Evolutionary conservation across 2,113 vertebrate species (phyloP), one percentile per base, ranked within the genome.

Genomic region (Phyllopteryx taeniolatus): DNA sequence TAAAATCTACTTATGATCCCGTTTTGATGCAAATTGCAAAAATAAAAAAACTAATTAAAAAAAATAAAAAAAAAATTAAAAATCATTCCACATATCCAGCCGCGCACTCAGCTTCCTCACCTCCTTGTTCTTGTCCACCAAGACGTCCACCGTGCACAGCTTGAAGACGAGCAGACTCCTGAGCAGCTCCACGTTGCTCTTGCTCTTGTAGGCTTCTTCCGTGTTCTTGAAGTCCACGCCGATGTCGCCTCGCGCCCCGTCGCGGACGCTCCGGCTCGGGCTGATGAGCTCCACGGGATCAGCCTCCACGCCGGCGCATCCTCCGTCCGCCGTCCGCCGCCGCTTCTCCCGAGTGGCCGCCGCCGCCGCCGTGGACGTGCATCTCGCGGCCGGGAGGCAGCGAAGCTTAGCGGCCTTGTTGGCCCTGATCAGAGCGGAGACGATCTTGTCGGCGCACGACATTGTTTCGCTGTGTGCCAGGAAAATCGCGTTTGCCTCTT

Each of bases 171-270:
- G 3, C 59, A 94, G 79, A 33, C 93, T 94, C 8, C 93, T 59
- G 3, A 93, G 81, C 47, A 93, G 91, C 73, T 96, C 94, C 0
- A 88, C 54, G 62, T 79, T 94, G 39, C 72, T 78, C 66, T 95
- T 96, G 82, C 92, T 94, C 66, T 81, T 88, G 82, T 93, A 96
- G 8, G 94, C 95, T 62, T 95, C 94, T 12, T 79, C 77, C 0
- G 89, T 80, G 78, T 94, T 89, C 17, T 86, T 85, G 67, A 94
- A 94, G 76, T 93, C 90, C 11, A 94, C 81, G 0, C 76, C 27
- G 39, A 83, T 79, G 20, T 67, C 79, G 0, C 60, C 76, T 19
- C 75, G 0, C 14, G 35, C 22, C 8, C 66, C 44, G 7, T 22
- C 12, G 0, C 68, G 0, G 0, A 2, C 22, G 8, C 8, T 47